phyloP scores from a whole-genome alignment of 2,888 invertebrate species.

The Serripes groenlandicus region DNA sequence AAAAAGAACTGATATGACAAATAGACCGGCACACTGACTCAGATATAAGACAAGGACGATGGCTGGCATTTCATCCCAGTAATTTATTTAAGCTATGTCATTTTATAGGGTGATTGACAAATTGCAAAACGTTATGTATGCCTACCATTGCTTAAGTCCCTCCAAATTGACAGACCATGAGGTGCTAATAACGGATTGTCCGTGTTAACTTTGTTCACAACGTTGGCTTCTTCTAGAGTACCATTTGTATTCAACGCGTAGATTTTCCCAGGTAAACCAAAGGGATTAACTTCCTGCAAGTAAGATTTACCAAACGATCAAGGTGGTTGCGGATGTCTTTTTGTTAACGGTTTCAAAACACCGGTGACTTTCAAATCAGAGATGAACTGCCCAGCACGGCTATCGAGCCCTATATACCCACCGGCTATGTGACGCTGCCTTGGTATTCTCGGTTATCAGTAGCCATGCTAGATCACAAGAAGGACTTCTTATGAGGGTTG shows the following conservation, averaged over 20 bases:
- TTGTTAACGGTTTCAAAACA: not conserved
- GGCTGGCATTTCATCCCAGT: not conserved
- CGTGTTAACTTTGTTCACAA: not conserved
- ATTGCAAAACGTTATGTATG: not conserved
- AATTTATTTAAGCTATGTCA: not conserved
- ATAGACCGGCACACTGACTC: not conserved
- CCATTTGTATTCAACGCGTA: slow-evolving; percentile 15
- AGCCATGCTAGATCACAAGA: not conserved
- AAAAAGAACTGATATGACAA: not conserved
- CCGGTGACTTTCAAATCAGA: not conserved
- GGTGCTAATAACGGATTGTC: not conserved
- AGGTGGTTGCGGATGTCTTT: no score
- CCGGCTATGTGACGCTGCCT: not conserved
- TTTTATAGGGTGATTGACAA: not conserved
- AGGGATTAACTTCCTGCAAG: not conserved
- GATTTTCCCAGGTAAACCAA: not conserved
- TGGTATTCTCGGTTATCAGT: no score
- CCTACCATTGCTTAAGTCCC: not conserved
- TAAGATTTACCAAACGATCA: no score
- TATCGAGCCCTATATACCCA: not conserved
- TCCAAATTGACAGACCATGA: slow-evolving; percentile 8
- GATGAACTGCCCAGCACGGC: not conserved
- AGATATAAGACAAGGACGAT: not conserved
- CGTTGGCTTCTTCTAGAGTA: not conserved
- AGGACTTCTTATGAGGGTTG: not conserved